A percentile compares a stretch with the other conserved stretches of the same genome.
Conservation (phyloP, 2,797 vertebrate species). For the Anguilla marmorata region DNA sequence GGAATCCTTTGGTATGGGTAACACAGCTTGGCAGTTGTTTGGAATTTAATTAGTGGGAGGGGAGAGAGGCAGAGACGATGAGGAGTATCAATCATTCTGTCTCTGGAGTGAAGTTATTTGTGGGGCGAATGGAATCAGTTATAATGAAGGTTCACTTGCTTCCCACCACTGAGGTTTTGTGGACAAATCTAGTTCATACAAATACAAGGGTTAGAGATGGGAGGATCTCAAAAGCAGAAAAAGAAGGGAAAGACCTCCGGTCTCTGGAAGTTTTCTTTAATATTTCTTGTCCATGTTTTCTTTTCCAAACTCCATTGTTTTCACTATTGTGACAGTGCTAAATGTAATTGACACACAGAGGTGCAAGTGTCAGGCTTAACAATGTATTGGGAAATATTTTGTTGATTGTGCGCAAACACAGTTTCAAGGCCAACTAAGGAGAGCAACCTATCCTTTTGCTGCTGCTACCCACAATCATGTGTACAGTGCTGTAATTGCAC, state of each 20-base stretch:
- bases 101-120: constrained; percentile 79
- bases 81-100: constrained; percentile 86
- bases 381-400: constrained; percentile 4
- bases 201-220: constrained; percentile 52
- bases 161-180: constrained; percentile 69
- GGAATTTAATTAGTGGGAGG: constrained; percentile 77
- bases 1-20: constrained; percentile 73
- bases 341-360: constrained; percentile 46
- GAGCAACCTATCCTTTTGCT: not conserved
- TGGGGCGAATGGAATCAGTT: constrained; percentile 74
- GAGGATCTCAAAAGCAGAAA: constrained; percentile 39
- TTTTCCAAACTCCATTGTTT: constrained; percentile 45
- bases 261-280: constrained; percentile 46
- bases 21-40: constrained; percentile 73
- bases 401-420: constrained; percentile 24
- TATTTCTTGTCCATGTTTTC: constrained; percentile 46
- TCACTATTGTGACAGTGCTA: constrained; percentile 39
- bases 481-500: constrained; percentile 37
- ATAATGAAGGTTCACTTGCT: constrained; percentile 82
- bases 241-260: constrained; percentile 40
- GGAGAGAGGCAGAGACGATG: constrained; percentile 75
- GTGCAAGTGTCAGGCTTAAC: constrained; percentile 55
- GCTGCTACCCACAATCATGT: constrained; percentile 30
- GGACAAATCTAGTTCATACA: constrained; percentile 66
- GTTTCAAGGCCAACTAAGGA: constrained; percentile 39